Conservation (phyloP, 2,888 invertebrate genomes). For the Apodemia mormo region DNA sequence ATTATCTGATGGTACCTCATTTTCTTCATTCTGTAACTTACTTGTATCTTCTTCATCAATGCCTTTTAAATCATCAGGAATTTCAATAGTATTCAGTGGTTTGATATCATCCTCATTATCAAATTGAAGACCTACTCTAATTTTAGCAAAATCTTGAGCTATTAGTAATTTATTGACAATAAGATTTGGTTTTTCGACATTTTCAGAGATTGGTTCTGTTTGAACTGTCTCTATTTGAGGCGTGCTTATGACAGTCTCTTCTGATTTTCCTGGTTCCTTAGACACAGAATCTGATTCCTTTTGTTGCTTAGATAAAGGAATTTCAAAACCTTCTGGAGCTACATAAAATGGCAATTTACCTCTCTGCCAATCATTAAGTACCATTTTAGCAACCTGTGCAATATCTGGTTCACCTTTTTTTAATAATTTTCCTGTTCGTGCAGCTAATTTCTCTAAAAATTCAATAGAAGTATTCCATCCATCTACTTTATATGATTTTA, state of each 20-base stretch:
- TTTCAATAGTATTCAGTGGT: slow-evolving; percentile 76
- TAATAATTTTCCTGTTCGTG: slow-evolving; percentile 92
- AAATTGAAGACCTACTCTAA: slow-evolving; percentile 87
- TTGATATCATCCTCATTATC: slow-evolving; percentile 84
- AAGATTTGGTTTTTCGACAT: slow-evolving; percentile 54
- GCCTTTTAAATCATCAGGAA: slow-evolving; percentile 64
- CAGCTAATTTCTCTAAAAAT: slow-evolving; percentile 95
- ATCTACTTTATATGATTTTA: slow-evolving; percentile 93
- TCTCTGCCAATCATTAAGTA: slow-evolving; percentile 99
- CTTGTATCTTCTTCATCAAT: slow-evolving; percentile 67
- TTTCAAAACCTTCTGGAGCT: slow-evolving; percentile 90
- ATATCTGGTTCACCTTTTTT: slow-evolving; percentile 99
- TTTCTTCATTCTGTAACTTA: slow-evolving; percentile 47
- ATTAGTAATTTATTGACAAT: slow-evolving; percentile 76
- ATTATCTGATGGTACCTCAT: slow-evolving; percentile 44
- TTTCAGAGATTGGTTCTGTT: slow-evolving; percentile 45
- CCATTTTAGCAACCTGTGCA: slow-evolving; percentile 93
- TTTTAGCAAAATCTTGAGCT: slow-evolving; percentile 92
- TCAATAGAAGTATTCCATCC: slow-evolving; percentile 91
- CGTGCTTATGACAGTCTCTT: slow-evolving; percentile 50
- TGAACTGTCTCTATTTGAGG: slow-evolving; percentile 52
- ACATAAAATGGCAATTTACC: slow-evolving; percentile 98
- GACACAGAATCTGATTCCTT: slow-evolving; percentile 42
- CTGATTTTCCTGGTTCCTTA: slow-evolving; percentile 40
- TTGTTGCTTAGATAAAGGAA: slow-evolving; percentile 80